phyloP scores from a whole-genome alignment of 2,113 vertebrate species.

The Smithornis capensis region DNA sequence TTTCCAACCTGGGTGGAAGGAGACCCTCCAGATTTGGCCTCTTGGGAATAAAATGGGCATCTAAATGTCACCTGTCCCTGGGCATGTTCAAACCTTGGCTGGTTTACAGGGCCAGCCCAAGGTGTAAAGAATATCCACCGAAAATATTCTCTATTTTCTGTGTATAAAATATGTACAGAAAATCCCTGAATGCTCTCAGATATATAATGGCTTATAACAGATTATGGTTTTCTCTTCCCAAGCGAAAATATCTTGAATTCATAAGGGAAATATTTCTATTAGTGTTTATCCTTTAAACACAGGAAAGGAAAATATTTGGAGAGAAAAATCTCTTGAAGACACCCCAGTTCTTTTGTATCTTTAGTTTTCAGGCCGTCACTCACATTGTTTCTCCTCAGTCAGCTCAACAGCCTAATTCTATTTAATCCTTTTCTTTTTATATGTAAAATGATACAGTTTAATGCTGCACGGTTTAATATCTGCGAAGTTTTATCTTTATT shows the following conservation, averaged over 20 bases:
- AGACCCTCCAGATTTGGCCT: not conserved
- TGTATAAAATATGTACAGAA: not conserved
- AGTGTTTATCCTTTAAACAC: conserved; percentile 19
- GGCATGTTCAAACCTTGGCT: not conserved
- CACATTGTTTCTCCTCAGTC: conserved; percentile 54
- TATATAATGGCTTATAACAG: not conserved
- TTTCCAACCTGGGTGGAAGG: not conserved
- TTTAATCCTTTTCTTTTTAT: conserved; percentile 72
- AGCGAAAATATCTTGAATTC: not conserved
- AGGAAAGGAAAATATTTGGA: conserved; percentile 20
- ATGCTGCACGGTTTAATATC: conserved; percentile 64
- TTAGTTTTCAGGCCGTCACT: conserved; percentile 30
- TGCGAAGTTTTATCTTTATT: conserved; percentile 76
- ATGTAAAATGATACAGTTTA: conserved; percentile 72
- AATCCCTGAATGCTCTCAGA: not conserved
- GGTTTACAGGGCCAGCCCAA: not conserved
- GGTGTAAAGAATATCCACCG: not conserved
- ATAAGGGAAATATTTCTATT: conserved; percentile 11
- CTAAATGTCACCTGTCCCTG: not conserved
- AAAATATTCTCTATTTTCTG: no score
- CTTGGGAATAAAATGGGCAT: not conserved
- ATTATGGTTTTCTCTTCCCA: not conserved
- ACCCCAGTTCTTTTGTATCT: conserved; percentile 44
- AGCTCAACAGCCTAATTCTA: conserved; percentile 60
- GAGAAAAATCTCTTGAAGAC: conserved; percentile 33